phyloP scores from a whole-genome alignment of 2,888 invertebrate species.

The Drosophila birchii region DNA sequence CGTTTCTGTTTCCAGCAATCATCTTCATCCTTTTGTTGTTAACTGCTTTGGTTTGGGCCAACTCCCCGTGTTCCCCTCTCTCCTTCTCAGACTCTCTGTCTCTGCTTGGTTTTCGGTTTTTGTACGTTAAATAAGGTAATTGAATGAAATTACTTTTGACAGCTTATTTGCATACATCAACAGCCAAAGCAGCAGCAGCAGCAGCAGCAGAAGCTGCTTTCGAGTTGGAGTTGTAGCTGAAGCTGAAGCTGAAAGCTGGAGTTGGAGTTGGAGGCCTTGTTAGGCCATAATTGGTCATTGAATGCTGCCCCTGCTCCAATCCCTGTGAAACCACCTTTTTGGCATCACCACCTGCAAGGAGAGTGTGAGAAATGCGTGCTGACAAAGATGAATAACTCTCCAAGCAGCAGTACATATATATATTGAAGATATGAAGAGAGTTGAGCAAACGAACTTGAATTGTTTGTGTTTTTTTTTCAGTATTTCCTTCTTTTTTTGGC shows the following conservation, averaged over 20 bases:
- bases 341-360: slow-evolving; percentile 22
- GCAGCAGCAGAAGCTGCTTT: slow-evolving; percentile 36
- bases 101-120: slow-evolving; percentile 52
- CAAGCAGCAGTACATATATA: not conserved
- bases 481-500: slow-evolving; percentile 8
- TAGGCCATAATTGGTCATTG: slow-evolving; percentile 79
- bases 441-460: slow-evolving; percentile 58
- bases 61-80: not conserved
- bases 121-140: slow-evolving; percentile 78
- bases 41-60: slow-evolving; percentile 68
- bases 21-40: slow-evolving; percentile 56
- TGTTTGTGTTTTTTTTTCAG: slow-evolving; percentile 27
- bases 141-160: slow-evolving; percentile 81
- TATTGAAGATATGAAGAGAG: slow-evolving; percentile 44
- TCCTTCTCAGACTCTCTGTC: not conserved
- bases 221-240: slow-evolving; percentile 22
- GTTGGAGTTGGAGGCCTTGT: slow-evolving; percentile 56
- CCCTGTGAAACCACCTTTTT: slow-evolving; percentile 1
- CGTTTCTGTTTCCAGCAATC: slow-evolving; percentile 53
- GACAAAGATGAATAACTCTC: slow-evolving; percentile 65
- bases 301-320: slow-evolving; percentile 46
- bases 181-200: slow-evolving; percentile 48
- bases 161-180: slow-evolving; percentile 80
- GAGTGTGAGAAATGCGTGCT: slow-evolving; percentile 73
- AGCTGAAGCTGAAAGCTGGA: slow-evolving; percentile 13